These are phyloP conservation scores for Agrotis segetum DNA, from an alignment of 2,888 invertebrate genomes.

Conservation along the genomic window DNA sequence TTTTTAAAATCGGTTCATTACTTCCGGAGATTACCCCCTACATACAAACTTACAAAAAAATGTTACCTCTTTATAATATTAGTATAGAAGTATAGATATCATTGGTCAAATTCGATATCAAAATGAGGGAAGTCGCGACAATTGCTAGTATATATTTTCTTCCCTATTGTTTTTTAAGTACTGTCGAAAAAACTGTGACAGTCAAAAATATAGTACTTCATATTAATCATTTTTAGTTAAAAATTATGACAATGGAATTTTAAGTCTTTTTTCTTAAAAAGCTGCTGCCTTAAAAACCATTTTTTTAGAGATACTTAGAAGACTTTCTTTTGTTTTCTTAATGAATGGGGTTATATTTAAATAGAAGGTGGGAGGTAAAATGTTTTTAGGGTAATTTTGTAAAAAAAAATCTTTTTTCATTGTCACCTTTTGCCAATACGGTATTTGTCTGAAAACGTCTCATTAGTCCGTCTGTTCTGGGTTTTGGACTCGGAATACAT, in stretches of 20 bases:
- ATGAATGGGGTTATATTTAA: slow-evolving; percentile 23
- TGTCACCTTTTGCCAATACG: background rate
- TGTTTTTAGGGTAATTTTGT: background rate
- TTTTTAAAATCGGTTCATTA: too few relatives aligned
- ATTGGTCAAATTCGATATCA: too few relatives aligned
- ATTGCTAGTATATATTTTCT: too few relatives aligned
- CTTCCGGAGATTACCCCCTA: too few relatives aligned
- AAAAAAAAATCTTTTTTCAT: background rate
- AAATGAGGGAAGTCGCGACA: too few relatives aligned
- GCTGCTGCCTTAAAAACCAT: slow-evolving; percentile 15
- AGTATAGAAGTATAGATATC: too few relatives aligned
- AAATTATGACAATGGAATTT: slow-evolving; percentile 5
- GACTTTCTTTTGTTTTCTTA: slow-evolving; percentile 23
- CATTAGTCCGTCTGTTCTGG: too few relatives aligned
- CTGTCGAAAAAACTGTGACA: slow-evolving; percentile 1
- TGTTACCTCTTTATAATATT: too few relatives aligned
- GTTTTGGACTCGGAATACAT: too few relatives aligned
- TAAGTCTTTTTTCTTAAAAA: slow-evolving; percentile 12
- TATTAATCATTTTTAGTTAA: slow-evolving; percentile 27
- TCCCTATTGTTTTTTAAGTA: background rate
- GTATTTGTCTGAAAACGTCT: too few relatives aligned
- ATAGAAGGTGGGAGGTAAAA: slow-evolving; percentile 2
- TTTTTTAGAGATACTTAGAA: slow-evolving; percentile 29
- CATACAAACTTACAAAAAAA: too few relatives aligned
- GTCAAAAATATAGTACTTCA: slow-evolving; percentile 11